These are phyloP conservation scores for Eremophila alpestris DNA, from an alignment of 2,797 vertebrate species.

Conservation along the genomic window DNA sequence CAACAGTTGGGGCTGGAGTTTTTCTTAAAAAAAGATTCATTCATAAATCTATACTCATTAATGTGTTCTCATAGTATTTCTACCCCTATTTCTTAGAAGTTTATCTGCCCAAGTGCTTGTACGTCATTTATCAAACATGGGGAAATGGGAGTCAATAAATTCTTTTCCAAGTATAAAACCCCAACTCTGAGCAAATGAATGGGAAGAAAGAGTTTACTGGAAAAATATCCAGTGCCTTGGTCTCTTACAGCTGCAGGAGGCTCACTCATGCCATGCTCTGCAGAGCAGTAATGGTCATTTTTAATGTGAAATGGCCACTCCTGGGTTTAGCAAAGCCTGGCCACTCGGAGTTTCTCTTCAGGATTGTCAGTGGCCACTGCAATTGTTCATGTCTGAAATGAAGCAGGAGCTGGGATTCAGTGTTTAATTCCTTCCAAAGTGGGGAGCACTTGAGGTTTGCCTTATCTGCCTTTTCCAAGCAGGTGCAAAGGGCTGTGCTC, in stretches of 20 bases:
- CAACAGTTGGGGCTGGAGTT: too few species aligned
- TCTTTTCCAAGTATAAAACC: too few species aligned
- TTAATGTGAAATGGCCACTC: background rate
- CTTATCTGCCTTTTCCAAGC: background rate
- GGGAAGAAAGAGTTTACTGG: background rate
- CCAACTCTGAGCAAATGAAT: too few species aligned
- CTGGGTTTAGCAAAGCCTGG: background rate
- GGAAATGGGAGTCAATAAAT: background rate
- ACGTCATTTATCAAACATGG: background rate
- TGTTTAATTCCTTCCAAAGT: fast-evolving
- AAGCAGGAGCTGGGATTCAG: background rate
- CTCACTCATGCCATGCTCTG: background rate
- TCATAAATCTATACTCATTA: background rate
- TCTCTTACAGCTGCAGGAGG: background rate
- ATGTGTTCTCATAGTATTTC: background rate
- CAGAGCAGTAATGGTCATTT: background rate
- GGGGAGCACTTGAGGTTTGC: background rate
- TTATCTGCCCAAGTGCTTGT: background rate
- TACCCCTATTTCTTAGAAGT: background rate
- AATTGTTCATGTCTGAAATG: background rate
- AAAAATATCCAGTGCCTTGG: background rate
- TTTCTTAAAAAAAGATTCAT: background rate
- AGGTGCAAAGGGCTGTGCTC: background rate
- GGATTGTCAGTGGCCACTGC: background rate
- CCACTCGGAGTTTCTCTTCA: background rate